phyloP scores from a whole-genome alignment of 92 coral and sea anemone genomes.

The Zoanthus solanderi region DNA sequence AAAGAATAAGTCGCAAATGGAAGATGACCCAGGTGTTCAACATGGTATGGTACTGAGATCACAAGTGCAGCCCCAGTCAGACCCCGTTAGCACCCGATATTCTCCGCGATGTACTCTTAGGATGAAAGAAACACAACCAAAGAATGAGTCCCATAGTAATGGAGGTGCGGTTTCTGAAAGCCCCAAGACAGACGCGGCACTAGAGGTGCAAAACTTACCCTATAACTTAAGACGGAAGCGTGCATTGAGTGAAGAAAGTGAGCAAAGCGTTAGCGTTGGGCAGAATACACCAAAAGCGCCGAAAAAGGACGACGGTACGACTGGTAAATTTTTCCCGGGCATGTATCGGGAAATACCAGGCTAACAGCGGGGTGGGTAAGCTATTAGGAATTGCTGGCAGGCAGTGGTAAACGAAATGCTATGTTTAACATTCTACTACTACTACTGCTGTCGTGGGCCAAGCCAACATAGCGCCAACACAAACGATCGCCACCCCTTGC shows the following conservation, averaged over 20 bases:
- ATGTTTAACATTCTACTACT: not conserved
- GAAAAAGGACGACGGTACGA: conserved; percentile 16
- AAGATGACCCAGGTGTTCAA: not conserved
- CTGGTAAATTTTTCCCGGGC: conserved; percentile 51
- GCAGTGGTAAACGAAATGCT: not conserved
- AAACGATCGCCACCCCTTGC: too few relatives aligned
- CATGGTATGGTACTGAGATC: conserved; percentile 46
- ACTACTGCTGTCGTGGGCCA: too few relatives aligned
- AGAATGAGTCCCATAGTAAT: not conserved
- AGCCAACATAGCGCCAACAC: too few relatives aligned
- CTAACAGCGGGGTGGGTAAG: not conserved
- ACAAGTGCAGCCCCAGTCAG: not conserved
- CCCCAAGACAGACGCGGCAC: not conserved
- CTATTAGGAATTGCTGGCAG: not conserved
- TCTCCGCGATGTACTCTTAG: not conserved
- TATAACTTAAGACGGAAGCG: conserved; percentile 63
- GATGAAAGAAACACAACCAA: not conserved
- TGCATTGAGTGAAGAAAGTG: conserved; percentile 22
- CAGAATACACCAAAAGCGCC: conserved; percentile 26
- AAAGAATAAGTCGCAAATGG: not conserved
- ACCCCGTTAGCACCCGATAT: not conserved
- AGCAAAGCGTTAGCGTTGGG: not conserved
- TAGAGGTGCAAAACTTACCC: not conserved
- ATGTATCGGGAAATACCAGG: conserved; percentile 55
- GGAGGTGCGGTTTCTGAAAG: not conserved